Base-by-base conservation (phyloP, 1,140 invertebrate species). In the Eupristina koningsbergeri region DNA sequence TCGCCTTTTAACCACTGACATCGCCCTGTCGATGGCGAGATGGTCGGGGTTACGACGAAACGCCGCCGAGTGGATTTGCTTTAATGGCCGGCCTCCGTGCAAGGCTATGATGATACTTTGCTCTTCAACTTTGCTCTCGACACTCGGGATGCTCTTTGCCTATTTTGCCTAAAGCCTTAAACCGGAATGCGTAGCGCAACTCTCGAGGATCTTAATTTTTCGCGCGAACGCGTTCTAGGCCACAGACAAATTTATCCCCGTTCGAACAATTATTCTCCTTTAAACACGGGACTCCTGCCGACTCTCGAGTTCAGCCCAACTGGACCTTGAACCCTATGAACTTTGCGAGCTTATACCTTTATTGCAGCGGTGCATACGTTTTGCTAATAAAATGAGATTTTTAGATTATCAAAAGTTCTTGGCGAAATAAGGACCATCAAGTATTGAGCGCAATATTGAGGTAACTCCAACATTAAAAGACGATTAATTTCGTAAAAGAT, bases 61-160 rank as follows among this genome's bases (percentile, higher is more conserved):
- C 61, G 61, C 45, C 86, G 83, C 39, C 61, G 79, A 58, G 53
- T 15, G 69, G 73, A 81, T 81, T 81, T 64, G 53, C 36, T 75
- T 81, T 81, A 75, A 81, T 50, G 53, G 58, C 69, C 53, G 80
- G 81, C 80, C 61, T 31, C 67, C 36, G 74, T 50, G 67, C 50
- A 80, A 86, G 73, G 34, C 31, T 45, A 29, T 19, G 58, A 63
- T 78, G 36, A 41, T 45, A 36, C 76, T n/a, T n/a, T 36, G 36
- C 53, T 64, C 22, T 78, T 63, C 34, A 13, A 26, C 36, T 45
- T 64, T 41, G 36, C 31, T 7, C 26, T 34, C 15, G 64, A n/a
- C n/a, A n/a, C n/a, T n/a, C n/a, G n/a, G n/a, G n/a, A n/a, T n/a
- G n/a, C n/a, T n/a, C n/a, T n/a, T n/a, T n/a, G n/a, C n/a, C 39